phyloP scores from a whole-genome alignment of 2,113 vertebrate species.

The Myocastor coypus region DNA sequence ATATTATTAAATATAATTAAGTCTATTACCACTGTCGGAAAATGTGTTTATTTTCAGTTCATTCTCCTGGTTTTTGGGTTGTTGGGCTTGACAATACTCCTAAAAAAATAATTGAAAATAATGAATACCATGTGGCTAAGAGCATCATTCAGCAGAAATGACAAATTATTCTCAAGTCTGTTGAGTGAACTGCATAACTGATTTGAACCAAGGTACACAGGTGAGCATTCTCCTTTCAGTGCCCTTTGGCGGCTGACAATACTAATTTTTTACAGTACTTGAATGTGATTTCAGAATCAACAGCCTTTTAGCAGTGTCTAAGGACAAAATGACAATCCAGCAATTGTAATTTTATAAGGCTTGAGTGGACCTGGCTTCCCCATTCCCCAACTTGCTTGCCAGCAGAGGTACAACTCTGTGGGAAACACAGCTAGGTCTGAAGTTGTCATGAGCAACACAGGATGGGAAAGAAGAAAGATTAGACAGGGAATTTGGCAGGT shows the following conservation, averaged over 20 bases:
- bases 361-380: background rate
- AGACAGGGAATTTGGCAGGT: background rate
- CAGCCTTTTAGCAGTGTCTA: background rate
- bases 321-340: too few relatives aligned
- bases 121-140: slow-evolving; percentile 62
- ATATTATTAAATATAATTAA: slow-evolving; percentile 46
- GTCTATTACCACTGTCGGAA: slow-evolving; percentile 89
- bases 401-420: background rate
- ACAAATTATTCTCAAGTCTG: slow-evolving; percentile 20
- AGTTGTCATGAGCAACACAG: background rate
- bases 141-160: slow-evolving; percentile 46
- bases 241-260: background rate
- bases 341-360: background rate
- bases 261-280: background rate
- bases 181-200: background rate
- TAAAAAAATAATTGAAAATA: slow-evolving; percentile 77
- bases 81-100: slow-evolving; percentile 90
- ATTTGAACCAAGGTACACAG: background rate
- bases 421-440: background rate
- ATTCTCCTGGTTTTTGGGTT: slow-evolving; percentile 90
- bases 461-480: background rate
- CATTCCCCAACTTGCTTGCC: background rate
- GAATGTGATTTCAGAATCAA: slow-evolving; percentile 1
- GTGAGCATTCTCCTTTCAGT: background rate
- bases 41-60: slow-evolving; percentile 95